Evolutionary conservation across 2,797 vertebrate genomes (phyloP).

Genomic region (Eurystomus glaucurus): DNA sequence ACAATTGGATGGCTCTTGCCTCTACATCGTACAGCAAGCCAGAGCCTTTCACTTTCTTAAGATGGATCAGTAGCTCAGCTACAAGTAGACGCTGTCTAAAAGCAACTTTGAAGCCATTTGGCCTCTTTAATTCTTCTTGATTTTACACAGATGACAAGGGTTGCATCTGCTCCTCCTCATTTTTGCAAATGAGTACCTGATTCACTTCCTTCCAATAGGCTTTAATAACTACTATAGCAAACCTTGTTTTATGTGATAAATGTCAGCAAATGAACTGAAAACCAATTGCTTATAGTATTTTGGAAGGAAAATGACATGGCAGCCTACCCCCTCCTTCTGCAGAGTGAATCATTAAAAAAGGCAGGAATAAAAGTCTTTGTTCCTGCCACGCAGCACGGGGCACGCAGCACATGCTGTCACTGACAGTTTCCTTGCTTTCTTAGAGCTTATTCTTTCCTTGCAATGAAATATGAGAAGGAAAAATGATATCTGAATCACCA

Average conservation of each 20-base stretch:
- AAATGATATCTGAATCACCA: not conserved
- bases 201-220: not conserved
- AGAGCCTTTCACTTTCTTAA: not conserved
- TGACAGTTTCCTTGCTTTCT: conserved; percentile 39
- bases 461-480: not conserved
- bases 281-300: conserved; percentile 1
- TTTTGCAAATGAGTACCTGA: conserved; percentile 38
- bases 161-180: not conserved
- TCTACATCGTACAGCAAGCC: not conserved
- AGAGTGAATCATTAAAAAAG: conserved; percentile 34
- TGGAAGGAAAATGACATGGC: not conserved
- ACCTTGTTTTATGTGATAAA: conserved; percentile 19
- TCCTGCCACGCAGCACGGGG: conserved; percentile 10
- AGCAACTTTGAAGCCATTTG: conserved; percentile 21
- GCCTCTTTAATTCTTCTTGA: not conserved
- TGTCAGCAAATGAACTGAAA: conserved; percentile 49
- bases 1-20: not conserved
- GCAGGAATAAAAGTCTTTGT: conserved; percentile 30
- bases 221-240: conserved; percentile 36
- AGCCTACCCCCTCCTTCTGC: conserved; percentile 19
- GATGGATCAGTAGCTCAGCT: not conserved
- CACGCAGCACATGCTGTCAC: conserved; percentile 36
- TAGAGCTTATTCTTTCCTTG: not conserved
- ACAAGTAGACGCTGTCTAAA: not conserved
- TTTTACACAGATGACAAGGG: not conserved